phyloP scores from a whole-genome alignment of 2,113 vertebrate species.

The Oryzias celebensis region DNA sequence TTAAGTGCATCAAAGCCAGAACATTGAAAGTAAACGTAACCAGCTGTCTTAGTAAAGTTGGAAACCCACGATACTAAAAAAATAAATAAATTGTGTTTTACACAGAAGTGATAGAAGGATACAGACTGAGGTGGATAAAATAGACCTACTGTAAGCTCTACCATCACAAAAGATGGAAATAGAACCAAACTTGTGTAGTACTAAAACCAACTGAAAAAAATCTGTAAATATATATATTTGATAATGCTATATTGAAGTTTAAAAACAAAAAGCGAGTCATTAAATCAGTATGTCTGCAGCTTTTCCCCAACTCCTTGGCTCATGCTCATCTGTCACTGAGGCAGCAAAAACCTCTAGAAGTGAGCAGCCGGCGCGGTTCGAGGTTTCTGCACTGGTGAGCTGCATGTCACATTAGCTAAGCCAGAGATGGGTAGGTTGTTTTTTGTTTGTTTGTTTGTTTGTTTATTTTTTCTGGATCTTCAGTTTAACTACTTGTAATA shows the following conservation, averaged over 20 bases:
- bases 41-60: no score
- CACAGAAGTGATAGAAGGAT: no score
- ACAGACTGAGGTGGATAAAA: no score
- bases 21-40: no score
- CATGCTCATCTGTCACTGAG: conserved; percentile 54
- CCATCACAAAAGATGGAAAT: no score
- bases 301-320: conserved; percentile 35
- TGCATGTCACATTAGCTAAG: conserved; percentile 71
- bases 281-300: conserved; percentile 57
- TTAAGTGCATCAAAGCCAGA: no score
- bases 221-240: not conserved
- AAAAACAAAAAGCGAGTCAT: conserved; percentile 58
- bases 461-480: conserved; percentile 41
- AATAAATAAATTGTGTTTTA: no score
- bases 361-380: conserved; percentile 47
- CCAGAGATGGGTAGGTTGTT: conserved; percentile 42
- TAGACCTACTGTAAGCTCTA: no score
- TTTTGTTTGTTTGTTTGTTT: no score
- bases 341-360: conserved; percentile 54
- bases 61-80: no score
- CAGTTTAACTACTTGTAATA: conserved; percentile 70
- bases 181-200: no score
- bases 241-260: conserved; percentile 31
- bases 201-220: no score
- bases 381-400: conserved; percentile 58